Percentiles rank a stretch among this genome's conserved stretches.
These are phyloP conservation scores for Asteroscopus sphinx DNA, from an alignment of 2,888 invertebrate genomes.

Conservation along the genomic window DNA sequence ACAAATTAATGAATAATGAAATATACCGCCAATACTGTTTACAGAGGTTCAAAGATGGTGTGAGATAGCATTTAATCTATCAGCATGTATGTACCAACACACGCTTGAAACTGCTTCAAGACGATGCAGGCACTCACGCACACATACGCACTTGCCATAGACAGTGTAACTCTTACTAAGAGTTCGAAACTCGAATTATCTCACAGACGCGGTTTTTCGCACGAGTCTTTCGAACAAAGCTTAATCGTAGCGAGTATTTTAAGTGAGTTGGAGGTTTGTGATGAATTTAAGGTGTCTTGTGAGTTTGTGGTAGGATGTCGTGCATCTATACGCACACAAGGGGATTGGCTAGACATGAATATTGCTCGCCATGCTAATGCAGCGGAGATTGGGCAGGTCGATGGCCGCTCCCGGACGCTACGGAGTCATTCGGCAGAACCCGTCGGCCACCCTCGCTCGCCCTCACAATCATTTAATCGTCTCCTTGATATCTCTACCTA, in stretches of 20 bases:
- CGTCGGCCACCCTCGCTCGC: constrained; percentile 81
- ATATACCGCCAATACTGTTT: constrained; percentile 40
- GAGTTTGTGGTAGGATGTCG: constrained; percentile 43
- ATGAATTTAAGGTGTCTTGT: constrained; percentile 35
- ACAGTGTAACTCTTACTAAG: constrained; percentile 55
- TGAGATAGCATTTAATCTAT: constrained; percentile 72
- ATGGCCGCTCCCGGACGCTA: constrained; percentile 88
- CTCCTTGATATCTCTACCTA: constrained; percentile 48
- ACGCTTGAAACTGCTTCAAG: constrained; percentile 64
- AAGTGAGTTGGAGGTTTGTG: constrained; percentile 2
- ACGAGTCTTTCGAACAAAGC: constrained; percentile 1
- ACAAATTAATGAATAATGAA: constrained; percentile 38
- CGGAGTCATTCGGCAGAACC: constrained; percentile 87
- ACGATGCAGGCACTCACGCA: constrained; percentile 64
- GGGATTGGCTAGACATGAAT: constrained; percentile 82
- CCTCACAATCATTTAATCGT: constrained; percentile 67
- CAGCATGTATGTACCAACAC: constrained; percentile 66
- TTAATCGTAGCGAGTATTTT: not conserved
- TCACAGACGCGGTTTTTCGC: constrained; percentile 1
- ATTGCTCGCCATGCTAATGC: constrained; percentile 90
- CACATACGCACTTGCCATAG: constrained; percentile 55
- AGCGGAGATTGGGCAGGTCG: constrained; percentile 90
- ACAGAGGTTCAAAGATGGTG: constrained; percentile 44
- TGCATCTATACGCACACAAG: constrained; percentile 69
- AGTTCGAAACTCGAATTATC: constrained; percentile 21